Evolutionary conservation across 2,888 invertebrate species (phyloP).

Genomic region (Caradrina kadenii): DNA sequence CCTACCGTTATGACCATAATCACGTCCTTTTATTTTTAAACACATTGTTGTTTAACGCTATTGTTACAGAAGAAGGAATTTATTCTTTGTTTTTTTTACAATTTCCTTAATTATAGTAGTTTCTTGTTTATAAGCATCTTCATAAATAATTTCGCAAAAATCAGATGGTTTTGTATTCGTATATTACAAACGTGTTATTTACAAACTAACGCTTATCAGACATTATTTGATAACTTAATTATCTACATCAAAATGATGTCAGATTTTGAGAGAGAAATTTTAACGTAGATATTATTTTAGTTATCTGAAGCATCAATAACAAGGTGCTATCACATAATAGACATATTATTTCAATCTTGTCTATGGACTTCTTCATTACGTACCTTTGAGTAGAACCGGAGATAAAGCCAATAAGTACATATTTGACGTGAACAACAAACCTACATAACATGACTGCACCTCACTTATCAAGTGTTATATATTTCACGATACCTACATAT

Average conservation of each 20-base stretch:
- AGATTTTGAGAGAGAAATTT: too few species aligned
- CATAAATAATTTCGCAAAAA: neutral
- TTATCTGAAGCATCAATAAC: neutral
- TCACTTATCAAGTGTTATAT: constrained; percentile 29
- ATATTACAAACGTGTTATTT: too few species aligned
- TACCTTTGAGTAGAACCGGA: constrained; percentile 8
- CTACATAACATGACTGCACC: neutral
- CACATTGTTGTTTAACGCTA: neutral
- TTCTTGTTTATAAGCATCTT: too few species aligned
- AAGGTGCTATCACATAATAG: neutral
- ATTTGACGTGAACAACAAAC: constrained; percentile 3
- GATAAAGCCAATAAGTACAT: constrained; percentile 27
- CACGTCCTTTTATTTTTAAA: constrained; percentile 1
- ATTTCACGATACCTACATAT: constrained; percentile 13
- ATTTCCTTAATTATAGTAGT: neutral
- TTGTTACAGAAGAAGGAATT: neutral
- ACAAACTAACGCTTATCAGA: constrained; percentile 1
- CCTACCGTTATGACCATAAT: constrained; percentile 6
- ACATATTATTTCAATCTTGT: neutral
- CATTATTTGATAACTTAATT: neutral
- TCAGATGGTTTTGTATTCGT: constrained; percentile 5
- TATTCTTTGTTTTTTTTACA: neutral
- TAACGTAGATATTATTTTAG: neutral
- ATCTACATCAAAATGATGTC: too few species aligned
- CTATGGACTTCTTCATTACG: neutral